These are phyloP conservation scores for Brachionus angularis DNA, from an alignment of 1,140 invertebrate species.

Conservation along the genomic window DNA sequence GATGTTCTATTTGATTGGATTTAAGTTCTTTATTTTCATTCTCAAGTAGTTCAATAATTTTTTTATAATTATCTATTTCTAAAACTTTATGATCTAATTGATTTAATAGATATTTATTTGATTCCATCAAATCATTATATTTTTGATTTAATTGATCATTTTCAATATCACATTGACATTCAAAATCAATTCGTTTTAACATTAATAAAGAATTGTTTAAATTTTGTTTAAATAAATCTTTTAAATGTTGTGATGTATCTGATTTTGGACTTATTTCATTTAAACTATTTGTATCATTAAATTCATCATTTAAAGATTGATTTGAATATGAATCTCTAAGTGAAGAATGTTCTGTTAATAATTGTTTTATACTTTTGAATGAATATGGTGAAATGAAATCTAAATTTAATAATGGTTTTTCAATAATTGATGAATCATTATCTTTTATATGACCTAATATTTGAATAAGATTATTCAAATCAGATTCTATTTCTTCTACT, in stretches of 20 bases:
- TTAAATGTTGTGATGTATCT: no score
- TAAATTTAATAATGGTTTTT: neutral
- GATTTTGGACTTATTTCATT: neutral
- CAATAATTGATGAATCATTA: neutral
- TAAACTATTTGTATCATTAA: neutral
- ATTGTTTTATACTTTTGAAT: constrained; percentile 4
- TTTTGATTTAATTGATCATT: no score
- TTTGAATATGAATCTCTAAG: neutral
- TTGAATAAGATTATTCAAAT: constrained; percentile 10
- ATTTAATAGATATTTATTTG: no score
- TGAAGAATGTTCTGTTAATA: neutral
- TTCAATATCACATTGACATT: neutral
- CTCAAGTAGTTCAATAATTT: no score
- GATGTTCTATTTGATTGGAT: neutral
- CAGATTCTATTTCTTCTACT: constrained; percentile 21
- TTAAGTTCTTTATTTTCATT: no score
- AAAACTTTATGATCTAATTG: no score
- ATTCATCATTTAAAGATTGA: neutral
- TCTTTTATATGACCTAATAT: neutral
- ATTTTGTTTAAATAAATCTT: neutral
- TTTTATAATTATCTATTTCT: no score
- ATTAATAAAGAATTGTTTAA: neutral
- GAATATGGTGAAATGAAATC: neutral
- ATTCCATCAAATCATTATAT: no score
- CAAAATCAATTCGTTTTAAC: neutral